A percentile compares a stretch with the other conserved stretches of the same genome.
These are phyloP conservation scores for Scrobipalpa atriplicella DNA, from an alignment of 2,888 invertebrate species.

Conservation along the genomic window DNA sequence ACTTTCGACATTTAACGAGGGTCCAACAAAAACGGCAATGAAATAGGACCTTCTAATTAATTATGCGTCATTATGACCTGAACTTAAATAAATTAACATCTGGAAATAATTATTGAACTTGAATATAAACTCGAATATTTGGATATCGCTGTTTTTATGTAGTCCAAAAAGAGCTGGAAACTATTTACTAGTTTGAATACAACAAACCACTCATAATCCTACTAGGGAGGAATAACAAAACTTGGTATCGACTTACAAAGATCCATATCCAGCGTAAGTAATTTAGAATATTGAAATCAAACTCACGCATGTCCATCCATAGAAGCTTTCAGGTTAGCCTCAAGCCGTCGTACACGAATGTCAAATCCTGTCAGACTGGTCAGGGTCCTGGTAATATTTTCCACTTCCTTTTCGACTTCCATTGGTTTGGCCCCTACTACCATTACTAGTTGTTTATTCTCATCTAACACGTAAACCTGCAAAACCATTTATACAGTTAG, in stretches of 20 bases:
- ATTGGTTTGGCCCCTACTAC: slow-evolving; percentile 90
- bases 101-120: not conserved
- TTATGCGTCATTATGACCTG: not conserved
- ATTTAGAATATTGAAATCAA: not conserved
- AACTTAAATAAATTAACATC: too few relatives aligned
- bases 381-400: slow-evolving; percentile 86
- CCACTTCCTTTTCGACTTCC: slow-evolving; percentile 87
- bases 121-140: too few relatives aligned
- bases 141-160: too few relatives aligned
- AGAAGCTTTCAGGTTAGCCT: slow-evolving; percentile 87
- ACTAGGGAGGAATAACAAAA: too few relatives aligned
- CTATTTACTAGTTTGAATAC: too few relatives aligned
- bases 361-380: slow-evolving; percentile 90
- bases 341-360: slow-evolving; percentile 89
- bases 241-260: not conserved
- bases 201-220: too few relatives aligned
- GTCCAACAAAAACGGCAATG: not conserved
- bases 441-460: slow-evolving; percentile 90
- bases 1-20: not conserved
- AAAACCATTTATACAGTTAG: slow-evolving; percentile 27
- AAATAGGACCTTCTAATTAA: not conserved
- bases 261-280: not conserved
- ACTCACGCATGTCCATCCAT: slow-evolving; percentile 87
- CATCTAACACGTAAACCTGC: slow-evolving; percentile 91
- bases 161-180: too few relatives aligned